phyloP scores from a whole-genome alignment of 2,797 vertebrate species.

The Nyctalus aviator region DNA sequence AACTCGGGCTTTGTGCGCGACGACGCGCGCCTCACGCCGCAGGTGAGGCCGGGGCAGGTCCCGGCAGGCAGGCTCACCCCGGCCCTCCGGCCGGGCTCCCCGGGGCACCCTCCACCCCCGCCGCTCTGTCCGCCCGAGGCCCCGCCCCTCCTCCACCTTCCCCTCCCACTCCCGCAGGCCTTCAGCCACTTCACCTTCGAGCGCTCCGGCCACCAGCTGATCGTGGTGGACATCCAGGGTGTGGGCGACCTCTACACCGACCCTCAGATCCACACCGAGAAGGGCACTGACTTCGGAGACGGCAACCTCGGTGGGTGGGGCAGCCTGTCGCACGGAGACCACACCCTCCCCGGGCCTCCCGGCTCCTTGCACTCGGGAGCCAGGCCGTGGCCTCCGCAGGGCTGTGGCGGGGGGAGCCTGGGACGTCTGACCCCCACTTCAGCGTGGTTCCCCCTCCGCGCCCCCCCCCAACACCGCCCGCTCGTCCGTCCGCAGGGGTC shows the following conservation, averaged over 20 bases:
- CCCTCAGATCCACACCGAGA: slow-evolving; percentile 98
- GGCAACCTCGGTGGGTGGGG: slow-evolving; percentile 94
- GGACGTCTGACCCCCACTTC: background rate
- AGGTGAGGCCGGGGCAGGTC: slow-evolving; percentile 88
- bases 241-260: slow-evolving; percentile 99
- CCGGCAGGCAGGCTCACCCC: background rate
- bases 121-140: background rate
- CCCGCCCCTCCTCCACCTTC: background rate
- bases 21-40: slow-evolving; percentile 96
- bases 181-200: slow-evolving; percentile 99
- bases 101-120: background rate
- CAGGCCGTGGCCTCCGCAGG: background rate
- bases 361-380: background rate
- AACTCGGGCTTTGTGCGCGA: slow-evolving; percentile 98
- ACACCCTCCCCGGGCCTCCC: background rate
- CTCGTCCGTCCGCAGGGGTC: slow-evolving; percentile 89
- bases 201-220: slow-evolving; percentile 97
- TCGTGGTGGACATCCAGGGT: slow-evolving; percentile 98
- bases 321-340: background rate
- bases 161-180: slow-evolving; percentile 88
- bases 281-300: slow-evolving; percentile 96
- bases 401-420: background rate
- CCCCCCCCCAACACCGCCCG: background rate
- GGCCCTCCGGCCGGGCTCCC: background rate
- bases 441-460: accelerated